phyloP scores from a whole-genome alignment of 1,140 invertebrate genomes.

The Trachymyrmex cornetzi region DNA sequence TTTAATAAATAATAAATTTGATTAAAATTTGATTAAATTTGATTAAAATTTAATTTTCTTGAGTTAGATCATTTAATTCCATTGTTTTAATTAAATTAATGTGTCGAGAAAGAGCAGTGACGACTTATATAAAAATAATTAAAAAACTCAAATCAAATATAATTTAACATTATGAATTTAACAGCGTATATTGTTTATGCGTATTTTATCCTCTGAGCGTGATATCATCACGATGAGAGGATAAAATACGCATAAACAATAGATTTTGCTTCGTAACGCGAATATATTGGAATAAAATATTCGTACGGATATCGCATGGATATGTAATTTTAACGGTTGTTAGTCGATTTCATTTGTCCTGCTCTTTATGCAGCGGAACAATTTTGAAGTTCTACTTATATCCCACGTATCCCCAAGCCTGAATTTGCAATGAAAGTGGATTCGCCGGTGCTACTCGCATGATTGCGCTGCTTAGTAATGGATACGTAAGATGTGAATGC shows the following conservation, averaged over 20 bases:
- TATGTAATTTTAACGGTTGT: not conserved
- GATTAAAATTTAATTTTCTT: no score
- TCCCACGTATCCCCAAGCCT: not conserved
- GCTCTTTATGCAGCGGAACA: not conserved
- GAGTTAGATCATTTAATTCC: no score
- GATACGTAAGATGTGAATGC: constrained; percentile 29
- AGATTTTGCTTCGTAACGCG: not conserved
- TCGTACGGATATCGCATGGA: not conserved
- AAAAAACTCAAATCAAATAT: no score
- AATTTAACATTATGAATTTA: no score
- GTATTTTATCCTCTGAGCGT: not conserved
- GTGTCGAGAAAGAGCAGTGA: no score
- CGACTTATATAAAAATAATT: no score
- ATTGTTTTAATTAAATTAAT: no score
- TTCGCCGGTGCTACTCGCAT: constrained; percentile 10
- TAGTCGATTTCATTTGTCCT: not conserved
- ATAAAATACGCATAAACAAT: not conserved
- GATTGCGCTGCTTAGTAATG: constrained; percentile 22
- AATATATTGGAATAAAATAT: constrained; percentile 19
- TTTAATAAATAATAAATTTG: no score
- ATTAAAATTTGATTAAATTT: no score
- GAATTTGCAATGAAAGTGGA: constrained; percentile 32
- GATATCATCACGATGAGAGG: not conserved
- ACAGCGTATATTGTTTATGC: no score
- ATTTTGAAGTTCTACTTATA: not conserved